Conservation (phyloP, 2,888 invertebrate genomes). For the Mactromeris polynyma region DNA sequence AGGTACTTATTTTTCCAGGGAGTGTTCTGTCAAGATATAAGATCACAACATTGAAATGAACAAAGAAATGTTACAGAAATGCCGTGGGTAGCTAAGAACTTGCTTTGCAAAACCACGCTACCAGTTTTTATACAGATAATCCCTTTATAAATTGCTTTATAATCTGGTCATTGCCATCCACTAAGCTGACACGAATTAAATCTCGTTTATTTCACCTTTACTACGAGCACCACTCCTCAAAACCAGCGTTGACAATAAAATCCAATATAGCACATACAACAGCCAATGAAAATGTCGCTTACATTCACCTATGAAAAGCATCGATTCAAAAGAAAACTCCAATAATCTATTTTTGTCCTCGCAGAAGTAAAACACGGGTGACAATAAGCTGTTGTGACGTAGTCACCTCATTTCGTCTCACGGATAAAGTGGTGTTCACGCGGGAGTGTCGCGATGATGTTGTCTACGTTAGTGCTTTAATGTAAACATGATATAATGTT, state of each 20-base stretch:
- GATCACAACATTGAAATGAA: neutral
- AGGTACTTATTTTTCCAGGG: neutral
- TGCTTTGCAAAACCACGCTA: neutral
- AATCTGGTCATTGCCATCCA: neutral
- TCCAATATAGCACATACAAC: neutral
- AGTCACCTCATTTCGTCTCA: neutral
- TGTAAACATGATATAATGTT: neutral
- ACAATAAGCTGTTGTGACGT: neutral
- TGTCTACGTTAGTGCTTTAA: neutral
- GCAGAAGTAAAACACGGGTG: neutral
- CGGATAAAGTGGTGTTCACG: neutral
- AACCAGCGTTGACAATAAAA: slow-evolving; percentile 9
- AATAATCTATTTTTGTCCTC: slow-evolving; percentile 12
- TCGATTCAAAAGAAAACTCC: neutral
- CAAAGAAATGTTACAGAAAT: neutral
- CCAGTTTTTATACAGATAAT: neutral
- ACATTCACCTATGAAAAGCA: neutral
- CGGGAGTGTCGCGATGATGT: neutral
- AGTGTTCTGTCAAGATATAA: neutral
- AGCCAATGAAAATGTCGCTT: slow-evolving; percentile 2
- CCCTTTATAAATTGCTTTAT: neutral
- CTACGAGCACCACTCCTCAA: slow-evolving; percentile 6
- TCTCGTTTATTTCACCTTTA: neutral
- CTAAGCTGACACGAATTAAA: neutral
- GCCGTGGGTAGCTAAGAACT: neutral